A percentile compares a stretch with the other conserved stretches of the same genome.
Evolutionary conservation across 2,113 vertebrate genomes (phyloP).

Genomic region (Stercorarius parasiticus): DNA sequence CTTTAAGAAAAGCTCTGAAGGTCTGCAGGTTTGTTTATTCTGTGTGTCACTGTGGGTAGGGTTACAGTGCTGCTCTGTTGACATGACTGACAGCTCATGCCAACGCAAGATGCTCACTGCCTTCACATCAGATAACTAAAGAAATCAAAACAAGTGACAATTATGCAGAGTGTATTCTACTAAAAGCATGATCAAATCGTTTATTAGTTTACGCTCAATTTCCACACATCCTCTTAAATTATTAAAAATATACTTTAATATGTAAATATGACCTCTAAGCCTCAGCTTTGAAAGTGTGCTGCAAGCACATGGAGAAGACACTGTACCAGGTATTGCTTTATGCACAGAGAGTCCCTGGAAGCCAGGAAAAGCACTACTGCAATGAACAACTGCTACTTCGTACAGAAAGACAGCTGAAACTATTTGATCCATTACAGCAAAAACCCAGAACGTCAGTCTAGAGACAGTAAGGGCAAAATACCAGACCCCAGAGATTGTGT

Average conservation of each 20-base stretch:
- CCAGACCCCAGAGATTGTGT: rapidly evolving
- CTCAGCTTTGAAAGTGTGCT: background rate
- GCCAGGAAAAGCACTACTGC: background rate
- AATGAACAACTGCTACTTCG: too few species aligned
- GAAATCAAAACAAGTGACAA: constrained; percentile 54
- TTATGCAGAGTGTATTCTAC: background rate
- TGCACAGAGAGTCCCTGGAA: rapidly evolving
- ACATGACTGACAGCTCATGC: constrained; percentile 60
- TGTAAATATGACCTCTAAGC: background rate
- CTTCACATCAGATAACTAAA: background rate
- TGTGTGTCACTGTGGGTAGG: constrained; percentile 56
- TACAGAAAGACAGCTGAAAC: background rate
- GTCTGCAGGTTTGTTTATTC: constrained; percentile 40
- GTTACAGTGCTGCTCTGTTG: constrained; percentile 71
- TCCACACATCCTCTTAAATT: background rate
- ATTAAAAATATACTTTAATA: background rate
- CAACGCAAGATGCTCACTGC: constrained; percentile 54
- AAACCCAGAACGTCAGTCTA: rapidly evolving
- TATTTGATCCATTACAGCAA: rapidly evolving
- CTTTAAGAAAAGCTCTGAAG: constrained; percentile 60
- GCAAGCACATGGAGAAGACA: background rate
- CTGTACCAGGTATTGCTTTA: background rate
- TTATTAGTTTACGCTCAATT: background rate
- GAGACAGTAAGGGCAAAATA: background rate
- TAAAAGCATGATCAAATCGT: background rate